Evolutionary conservation across 2,888 invertebrate species (phyloP).

Genomic region (Lapara coniferarum): DNA sequence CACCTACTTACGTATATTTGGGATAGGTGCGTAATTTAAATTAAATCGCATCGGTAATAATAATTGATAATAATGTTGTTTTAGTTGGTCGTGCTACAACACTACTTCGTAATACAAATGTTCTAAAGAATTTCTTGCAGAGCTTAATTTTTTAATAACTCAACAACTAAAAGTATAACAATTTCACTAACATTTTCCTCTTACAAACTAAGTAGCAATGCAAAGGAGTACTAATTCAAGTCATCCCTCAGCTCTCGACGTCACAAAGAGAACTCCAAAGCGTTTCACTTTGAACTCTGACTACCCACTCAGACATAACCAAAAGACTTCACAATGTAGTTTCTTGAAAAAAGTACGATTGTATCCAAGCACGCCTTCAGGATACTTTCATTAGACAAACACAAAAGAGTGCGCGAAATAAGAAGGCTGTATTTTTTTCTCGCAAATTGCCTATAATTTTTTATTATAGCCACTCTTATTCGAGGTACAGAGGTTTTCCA

Average conservation of each 20-base stretch:
- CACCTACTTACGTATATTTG: no score
- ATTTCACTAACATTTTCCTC: no score
- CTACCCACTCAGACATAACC: not conserved
- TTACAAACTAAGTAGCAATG: no score
- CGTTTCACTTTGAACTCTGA: not conserved
- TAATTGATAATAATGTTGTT: no score
- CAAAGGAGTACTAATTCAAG: not conserved
- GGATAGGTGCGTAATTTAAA: no score
- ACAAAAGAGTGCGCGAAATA: slow-evolving; percentile 61
- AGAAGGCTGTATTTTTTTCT: slow-evolving; percentile 70
- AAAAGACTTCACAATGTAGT: not conserved
- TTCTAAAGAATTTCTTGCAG: no score
- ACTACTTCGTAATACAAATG: no score
- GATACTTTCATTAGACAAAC: slow-evolving; percentile 75
- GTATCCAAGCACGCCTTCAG: slow-evolving; percentile 4
- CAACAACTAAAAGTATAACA: no score
- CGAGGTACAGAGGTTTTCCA: slow-evolving; percentile 72
- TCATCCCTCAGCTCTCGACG: not conserved
- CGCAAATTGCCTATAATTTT: slow-evolving; percentile 81
- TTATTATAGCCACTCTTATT: slow-evolving; percentile 79
- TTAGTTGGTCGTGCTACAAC: no score
- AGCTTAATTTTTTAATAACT: no score
- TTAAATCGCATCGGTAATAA: no score
- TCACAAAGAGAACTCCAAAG: not conserved
- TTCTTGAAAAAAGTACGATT: slow-evolving; percentile 8